Evolutionary conservation across 2,797 vertebrate genomes (phyloP).

Genomic region (Pangasius sanitwongsei): DNA sequence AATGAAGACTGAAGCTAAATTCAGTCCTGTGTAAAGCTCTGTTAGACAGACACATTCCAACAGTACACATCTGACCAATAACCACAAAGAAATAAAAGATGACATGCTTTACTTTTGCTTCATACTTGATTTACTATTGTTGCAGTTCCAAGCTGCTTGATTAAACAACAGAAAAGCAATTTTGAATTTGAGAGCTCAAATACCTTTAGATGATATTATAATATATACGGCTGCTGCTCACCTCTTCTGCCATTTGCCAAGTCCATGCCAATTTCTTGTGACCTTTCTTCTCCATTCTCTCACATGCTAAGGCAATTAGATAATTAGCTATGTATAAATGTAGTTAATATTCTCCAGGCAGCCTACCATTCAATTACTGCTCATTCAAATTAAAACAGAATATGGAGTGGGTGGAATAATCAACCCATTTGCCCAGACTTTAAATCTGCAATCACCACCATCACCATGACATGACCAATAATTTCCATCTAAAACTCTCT

Average conservation of each 20-base stretch:
- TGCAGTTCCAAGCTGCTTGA: conserved; percentile 2
- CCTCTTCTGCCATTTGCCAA: background rate
- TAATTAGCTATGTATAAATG: background rate
- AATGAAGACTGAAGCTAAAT: background rate
- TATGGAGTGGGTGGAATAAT: background rate
- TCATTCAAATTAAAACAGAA: background rate
- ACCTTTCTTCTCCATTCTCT: background rate
- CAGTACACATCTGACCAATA: background rate
- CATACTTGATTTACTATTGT: conserved; percentile 1
- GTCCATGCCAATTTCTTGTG: background rate
- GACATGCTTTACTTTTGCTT: conserved; percentile 6
- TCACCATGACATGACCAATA: background rate
- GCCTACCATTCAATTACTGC: background rate
- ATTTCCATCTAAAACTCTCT: background rate
- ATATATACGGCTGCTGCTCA: background rate
- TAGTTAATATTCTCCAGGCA: background rate
- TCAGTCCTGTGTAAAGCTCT: background rate
- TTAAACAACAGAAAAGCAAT: background rate
- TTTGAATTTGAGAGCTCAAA: background rate
- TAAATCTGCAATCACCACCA: conserved; percentile 1
- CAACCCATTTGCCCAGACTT: background rate
- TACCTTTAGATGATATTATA: background rate
- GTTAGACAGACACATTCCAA: background rate
- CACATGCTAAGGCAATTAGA: background rate
- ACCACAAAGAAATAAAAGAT: background rate